A percentile compares a stretch with the other conserved stretches of the same genome.
These are phyloP conservation scores for Diplosoma virens DNA, from an alignment of 23 tunicate species.

Conservation along the genomic window DNA sequence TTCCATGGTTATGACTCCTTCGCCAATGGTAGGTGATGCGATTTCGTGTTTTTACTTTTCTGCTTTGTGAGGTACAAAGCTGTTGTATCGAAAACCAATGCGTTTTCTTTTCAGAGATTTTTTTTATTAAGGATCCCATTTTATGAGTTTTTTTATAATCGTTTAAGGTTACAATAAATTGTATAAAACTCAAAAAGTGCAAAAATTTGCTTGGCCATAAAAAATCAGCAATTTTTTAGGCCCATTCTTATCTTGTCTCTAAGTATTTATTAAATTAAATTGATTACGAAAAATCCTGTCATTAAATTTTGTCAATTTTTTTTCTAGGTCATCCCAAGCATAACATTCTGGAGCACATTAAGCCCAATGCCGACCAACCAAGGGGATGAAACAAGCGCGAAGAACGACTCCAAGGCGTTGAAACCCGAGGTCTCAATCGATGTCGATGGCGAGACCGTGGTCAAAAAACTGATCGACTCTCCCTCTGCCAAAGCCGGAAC, in stretches of 20 bases:
- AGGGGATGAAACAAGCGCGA: neutral
- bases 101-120: too few relatives aligned
- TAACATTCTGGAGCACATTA: slow-evolving; percentile 91
- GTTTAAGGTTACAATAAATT: too few relatives aligned
- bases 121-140: too few relatives aligned
- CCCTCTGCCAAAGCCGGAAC: slow-evolving; percentile 9
- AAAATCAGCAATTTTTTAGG: too few relatives aligned
- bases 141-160: too few relatives aligned
- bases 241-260: too few relatives aligned
- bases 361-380: slow-evolving; percentile 65
- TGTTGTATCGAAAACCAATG: too few relatives aligned
- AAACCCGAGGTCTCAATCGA: neutral
- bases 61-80: too few relatives aligned
- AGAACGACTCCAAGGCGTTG: neutral
- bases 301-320: neutral
- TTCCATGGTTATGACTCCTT: slow-evolving; percentile 64
- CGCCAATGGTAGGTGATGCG: slow-evolving; percentile 60
- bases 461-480: neutral
- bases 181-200: too few relatives aligned
- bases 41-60: neutral
- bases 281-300: neutral
- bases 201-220: too few relatives aligned
- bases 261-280: too few relatives aligned
- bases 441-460: neutral
- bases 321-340: slow-evolving; percentile 87